Conservation (phyloP, 1,140 invertebrate species). For the Carcinoscorpius rotundicauda region DNA sequence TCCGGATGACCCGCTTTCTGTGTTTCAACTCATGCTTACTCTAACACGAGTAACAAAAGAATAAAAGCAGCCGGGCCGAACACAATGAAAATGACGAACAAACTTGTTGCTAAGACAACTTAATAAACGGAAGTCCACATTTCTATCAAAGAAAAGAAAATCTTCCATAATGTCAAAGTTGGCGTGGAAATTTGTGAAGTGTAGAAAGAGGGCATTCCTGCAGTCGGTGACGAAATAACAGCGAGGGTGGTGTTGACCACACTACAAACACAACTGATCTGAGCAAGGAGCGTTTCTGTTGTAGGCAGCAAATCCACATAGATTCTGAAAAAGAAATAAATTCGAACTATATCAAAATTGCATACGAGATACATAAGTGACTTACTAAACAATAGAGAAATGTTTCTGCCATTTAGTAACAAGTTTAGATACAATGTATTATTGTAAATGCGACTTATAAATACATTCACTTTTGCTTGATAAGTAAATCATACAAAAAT, state of each 20-base stretch:
- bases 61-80: conserved; percentile 54
- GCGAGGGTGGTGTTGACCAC: conserved; percentile 48
- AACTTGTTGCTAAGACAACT: conserved; percentile 56
- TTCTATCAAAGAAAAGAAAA: conserved; percentile 66
- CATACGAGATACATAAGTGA: no score
- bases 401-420: no score
- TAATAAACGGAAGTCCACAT: conserved; percentile 55
- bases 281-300: conserved; percentile 46
- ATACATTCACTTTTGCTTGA: no score
- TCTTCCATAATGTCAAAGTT: conserved; percentile 67
- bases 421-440: no score
- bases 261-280: conserved; percentile 47
- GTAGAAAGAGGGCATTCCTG: conserved; percentile 51
- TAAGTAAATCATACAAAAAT: no score
- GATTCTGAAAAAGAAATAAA: no score
- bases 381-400: no score
- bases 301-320: no score
- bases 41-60: conserved; percentile 59
- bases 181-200: conserved; percentile 69
- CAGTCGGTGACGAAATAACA: conserved; percentile 57
- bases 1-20: no score
- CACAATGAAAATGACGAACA: conserved; percentile 65
- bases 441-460: no score
- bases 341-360: no score
- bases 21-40: conserved; percentile 52